These are phyloP conservation scores for Epinephelus fuscoguttatus DNA, from an alignment of 2,113 vertebrate genomes.

Conservation along the genomic window DNA sequence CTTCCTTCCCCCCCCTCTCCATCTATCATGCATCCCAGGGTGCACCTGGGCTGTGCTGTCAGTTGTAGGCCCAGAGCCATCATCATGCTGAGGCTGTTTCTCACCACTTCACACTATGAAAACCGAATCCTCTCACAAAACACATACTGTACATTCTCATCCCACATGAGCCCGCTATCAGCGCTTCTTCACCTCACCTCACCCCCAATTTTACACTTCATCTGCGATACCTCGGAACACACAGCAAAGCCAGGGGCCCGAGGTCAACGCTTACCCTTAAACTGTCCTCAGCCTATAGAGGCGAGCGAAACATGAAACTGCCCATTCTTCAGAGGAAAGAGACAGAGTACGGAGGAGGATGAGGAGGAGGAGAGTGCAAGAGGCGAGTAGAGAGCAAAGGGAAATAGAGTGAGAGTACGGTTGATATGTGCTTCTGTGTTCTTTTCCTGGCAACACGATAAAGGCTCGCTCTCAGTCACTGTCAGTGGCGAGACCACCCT, in stretches of 20 bases:
- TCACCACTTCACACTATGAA: conserved; percentile 61
- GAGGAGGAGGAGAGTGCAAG: neutral
- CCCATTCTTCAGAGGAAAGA: conserved; percentile 19
- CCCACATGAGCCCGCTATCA: conserved; percentile 4
- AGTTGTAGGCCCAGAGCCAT: conserved; percentile 60
- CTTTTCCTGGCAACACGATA: conserved; percentile 69
- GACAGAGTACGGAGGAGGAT: neutral
- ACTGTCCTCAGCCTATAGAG: neutral
- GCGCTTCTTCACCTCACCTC: conserved; percentile 36
- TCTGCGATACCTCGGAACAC: conserved; percentile 5
- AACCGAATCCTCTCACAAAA: conserved; percentile 21
- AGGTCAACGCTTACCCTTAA: conserved; percentile 34
- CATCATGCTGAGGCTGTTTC: conserved; percentile 66
- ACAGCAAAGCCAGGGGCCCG: neutral
- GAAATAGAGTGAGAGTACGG: conserved; percentile 51
- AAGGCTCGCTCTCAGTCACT: conserved; percentile 68
- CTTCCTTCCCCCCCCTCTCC: conserved; percentile 7
- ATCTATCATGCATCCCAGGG: conserved; percentile 52
- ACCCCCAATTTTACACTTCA: conserved; percentile 21
- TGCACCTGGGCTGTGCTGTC: conserved; percentile 65
- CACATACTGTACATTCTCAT: neutral
- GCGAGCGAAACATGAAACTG: neutral
- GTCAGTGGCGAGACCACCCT: conserved; percentile 71
- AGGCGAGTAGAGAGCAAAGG: conserved; percentile 17
- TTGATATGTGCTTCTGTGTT: conserved; percentile 68